Base-by-base conservation (phyloP, 2,888 invertebrate genomes). In the Strigamia transsilvanica region DNA sequence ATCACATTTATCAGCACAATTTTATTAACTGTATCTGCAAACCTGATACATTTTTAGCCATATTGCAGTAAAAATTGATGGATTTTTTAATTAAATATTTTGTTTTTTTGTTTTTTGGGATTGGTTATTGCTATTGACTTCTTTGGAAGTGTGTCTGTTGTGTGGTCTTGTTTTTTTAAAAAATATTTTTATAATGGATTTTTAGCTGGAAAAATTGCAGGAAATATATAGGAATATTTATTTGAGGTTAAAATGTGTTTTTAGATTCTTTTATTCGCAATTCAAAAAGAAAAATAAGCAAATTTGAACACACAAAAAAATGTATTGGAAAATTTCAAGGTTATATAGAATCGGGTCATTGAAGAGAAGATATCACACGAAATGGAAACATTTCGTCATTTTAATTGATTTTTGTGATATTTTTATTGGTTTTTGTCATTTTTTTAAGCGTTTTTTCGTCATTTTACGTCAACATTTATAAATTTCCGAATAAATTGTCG, bases 321-420 rank as follows among this genome's bases (percentile, higher is more conserved):
- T 80, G 42, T 80, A 56, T n/a, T 34, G 21, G 34, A 56, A 56
- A 56, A 38, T 34, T n/a, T 38, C 80, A 23, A 32, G 61, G 23
- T 51, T 46, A 80, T 18, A 21, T 18, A 21, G 9, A n/a, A 21
- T 18, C 80, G 42, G 21, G 27, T 42, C 42, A 38, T 32, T 5
- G 38, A 81, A 32, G 27, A 21, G 34, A 27, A 81, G 46, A 15
- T n/a, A 46, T 46, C n/a, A 5, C 15, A n/a, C 12, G 46, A 46
- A 46, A 46, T 46, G 27, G 27, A 27, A 27, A 13, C n/a, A 12
- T 46, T 46, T 46, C 15, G 1, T 38, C 38, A 38, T 38, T 38
- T 6, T 38, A 5, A 0, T 10, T 9, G 6, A 38, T 34, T 34
- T 34, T 7, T 0, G 6, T 38, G 2, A 6, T 38, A 9, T 4